These are phyloP conservation scores for Cyclophora albipunctata DNA, from an alignment of 2,888 invertebrate genomes.

Conservation along the genomic window DNA sequence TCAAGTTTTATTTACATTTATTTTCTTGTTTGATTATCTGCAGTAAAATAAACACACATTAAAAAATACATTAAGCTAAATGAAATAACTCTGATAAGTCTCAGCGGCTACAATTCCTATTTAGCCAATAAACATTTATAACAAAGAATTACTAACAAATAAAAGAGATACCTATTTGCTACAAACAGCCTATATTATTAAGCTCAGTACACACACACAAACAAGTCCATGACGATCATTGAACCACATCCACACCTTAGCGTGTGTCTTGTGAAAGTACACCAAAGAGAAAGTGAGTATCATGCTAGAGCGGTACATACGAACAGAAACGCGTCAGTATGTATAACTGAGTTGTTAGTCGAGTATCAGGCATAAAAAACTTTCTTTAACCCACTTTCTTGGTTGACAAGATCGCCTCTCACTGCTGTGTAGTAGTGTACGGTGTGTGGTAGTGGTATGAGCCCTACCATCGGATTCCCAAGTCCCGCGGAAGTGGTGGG, in stretches of 20 bases:
- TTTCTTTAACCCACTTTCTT: slow-evolving; percentile 76
- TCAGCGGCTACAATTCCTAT: not conserved
- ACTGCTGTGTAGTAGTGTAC: slow-evolving; percentile 57
- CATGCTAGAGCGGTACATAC: slow-evolving; percentile 51
- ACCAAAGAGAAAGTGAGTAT: slow-evolving; percentile 70
- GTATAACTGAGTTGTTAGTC: slow-evolving; percentile 55
- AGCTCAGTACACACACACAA: no score
- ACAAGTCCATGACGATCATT: slow-evolving; percentile 28
- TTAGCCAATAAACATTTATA: slow-evolving; percentile 13
- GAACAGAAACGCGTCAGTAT: slow-evolving; percentile 45
- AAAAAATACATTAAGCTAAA: no score
- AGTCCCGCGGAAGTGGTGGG: slow-evolving; percentile 59
- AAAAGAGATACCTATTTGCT: no score
- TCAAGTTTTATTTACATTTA: no score
- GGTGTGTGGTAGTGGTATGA: slow-evolving; percentile 62
- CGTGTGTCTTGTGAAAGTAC: slow-evolving; percentile 68
- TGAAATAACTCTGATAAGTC: no score
- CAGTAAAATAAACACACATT: no score
- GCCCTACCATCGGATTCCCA: slow-evolving; percentile 65
- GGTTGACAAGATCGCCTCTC: slow-evolving; percentile 63
- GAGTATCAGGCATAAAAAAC: slow-evolving; percentile 63
- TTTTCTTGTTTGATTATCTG: no score
- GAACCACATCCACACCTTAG: slow-evolving; percentile 59
- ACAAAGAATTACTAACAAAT: no score
- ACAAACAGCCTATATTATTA: no score